These are phyloP conservation scores for Trichechus manatus DNA, from an alignment of 2,113 vertebrate species.

Conservation along the genomic window DNA sequence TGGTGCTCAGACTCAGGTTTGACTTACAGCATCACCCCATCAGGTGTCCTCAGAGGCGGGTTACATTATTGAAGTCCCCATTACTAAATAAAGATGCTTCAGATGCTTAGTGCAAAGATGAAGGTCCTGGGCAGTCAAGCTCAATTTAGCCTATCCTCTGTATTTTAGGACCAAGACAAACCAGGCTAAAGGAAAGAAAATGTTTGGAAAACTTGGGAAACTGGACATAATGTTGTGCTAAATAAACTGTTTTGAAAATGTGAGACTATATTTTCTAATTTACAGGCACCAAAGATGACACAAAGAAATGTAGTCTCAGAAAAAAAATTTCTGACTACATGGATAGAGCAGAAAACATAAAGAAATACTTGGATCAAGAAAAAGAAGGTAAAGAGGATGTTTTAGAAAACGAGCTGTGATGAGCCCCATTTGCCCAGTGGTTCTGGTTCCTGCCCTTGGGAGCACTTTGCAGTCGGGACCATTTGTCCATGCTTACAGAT, in stretches of 20 bases:
- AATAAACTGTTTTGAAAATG: constrained; percentile 41
- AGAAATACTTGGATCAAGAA: constrained; percentile 92
- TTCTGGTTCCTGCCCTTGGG: neutral
- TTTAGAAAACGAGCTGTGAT: neutral
- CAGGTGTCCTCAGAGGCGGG: neutral
- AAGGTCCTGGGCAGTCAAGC: neutral
- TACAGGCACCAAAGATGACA: constrained; percentile 92
- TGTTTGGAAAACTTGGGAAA: neutral
- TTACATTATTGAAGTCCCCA: neutral
- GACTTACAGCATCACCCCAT: neutral
- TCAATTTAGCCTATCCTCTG: neutral
- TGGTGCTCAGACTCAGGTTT: neutral
- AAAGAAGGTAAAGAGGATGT: constrained; percentile 92
- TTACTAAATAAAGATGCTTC: constrained; percentile 23
- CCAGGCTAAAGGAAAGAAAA: neutral
- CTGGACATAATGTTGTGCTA: neutral
- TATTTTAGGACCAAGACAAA: neutral
- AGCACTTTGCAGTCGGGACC: neutral
- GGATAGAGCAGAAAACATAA: constrained; percentile 96
- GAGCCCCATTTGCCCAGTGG: neutral
- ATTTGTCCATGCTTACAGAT: neutral
- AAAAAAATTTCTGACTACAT: constrained; percentile 95
- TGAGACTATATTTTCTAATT: constrained; percentile 65
- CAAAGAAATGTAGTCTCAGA: constrained; percentile 92
- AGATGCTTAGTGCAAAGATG: neutral